Conservation (phyloP, 1,140 invertebrate species). For the Rhagoletis pomonella region DNA sequence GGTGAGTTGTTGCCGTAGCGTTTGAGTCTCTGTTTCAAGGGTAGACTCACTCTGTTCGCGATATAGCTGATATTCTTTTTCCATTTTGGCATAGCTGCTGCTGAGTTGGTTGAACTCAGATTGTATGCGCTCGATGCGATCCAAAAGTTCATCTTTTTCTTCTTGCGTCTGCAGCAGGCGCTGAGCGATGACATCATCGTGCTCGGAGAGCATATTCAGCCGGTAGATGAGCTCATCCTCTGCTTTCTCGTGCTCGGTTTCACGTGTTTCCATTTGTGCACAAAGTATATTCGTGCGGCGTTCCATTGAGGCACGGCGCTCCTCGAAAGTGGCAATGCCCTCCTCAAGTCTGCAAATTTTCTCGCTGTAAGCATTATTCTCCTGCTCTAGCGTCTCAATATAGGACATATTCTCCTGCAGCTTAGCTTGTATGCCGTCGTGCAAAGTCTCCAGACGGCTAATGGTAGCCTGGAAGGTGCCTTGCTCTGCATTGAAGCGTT, state of each 20-base stretch:
- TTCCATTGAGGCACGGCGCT: slow-evolving; percentile 76
- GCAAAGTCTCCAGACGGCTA: slow-evolving; percentile 64
- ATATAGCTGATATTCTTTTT: slow-evolving; percentile 59
- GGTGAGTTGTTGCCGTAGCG: slow-evolving; percentile 71
- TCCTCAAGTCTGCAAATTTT: slow-evolving; percentile 79
- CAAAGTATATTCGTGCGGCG: slow-evolving; percentile 76
- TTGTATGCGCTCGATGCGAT: slow-evolving; percentile 60
- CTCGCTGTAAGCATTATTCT: slow-evolving; percentile 79
- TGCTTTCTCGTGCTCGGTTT: slow-evolving; percentile 76
- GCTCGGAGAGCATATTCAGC: slow-evolving; percentile 76
- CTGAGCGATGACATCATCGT: slow-evolving; percentile 77
- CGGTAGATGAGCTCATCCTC: slow-evolving; percentile 77
- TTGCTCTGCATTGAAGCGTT: slow-evolving; percentile 68
- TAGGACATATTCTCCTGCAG: slow-evolving; percentile 83
- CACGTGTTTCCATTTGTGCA: slow-evolving; percentile 76
- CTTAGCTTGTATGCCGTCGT: slow-evolving; percentile 77
- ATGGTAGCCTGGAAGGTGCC: slow-evolving; percentile 64
- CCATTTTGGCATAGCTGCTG: slow-evolving; percentile 57
- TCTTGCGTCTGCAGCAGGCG: slow-evolving; percentile 76
- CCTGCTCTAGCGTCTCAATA: slow-evolving; percentile 82
- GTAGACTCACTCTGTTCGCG: slow-evolving; percentile 55
- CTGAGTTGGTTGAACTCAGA: slow-evolving; percentile 57
- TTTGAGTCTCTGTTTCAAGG: slow-evolving; percentile 70
- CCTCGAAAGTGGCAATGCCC: slow-evolving; percentile 76
- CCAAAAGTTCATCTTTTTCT: slow-evolving; percentile 76